Percentiles rank a stretch among this genome's conserved stretches.
Conservation (phyloP, 2,888 invertebrate species). For the Bellardia bayeri region DNA sequence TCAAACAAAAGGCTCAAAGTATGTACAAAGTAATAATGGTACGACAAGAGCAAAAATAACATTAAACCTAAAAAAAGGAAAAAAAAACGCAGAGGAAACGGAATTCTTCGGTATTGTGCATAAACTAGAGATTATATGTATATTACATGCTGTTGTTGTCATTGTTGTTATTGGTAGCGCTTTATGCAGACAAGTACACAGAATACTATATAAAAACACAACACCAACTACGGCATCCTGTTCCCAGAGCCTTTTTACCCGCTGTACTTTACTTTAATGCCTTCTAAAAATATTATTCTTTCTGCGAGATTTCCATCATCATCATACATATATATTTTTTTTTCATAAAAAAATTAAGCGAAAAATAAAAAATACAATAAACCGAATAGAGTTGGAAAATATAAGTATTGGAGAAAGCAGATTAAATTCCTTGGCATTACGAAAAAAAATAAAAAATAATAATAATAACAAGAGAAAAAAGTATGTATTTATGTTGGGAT, state of each 20-base stretch:
- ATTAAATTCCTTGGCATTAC: slow-evolving; percentile 71
- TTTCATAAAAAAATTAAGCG: slow-evolving; percentile 22
- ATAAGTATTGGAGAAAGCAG: slow-evolving; percentile 47
- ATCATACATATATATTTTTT: slow-evolving; percentile 17
- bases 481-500: slow-evolving; percentile 68
- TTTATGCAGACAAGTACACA: slow-evolving; percentile 27
- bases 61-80: slow-evolving; percentile 17
- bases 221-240: slow-evolving; percentile 15
- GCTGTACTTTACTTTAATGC: slow-evolving; percentile 52
- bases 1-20: slow-evolving; percentile 74
- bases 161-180: slow-evolving; percentile 37
- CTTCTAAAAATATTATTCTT: slow-evolving; percentile 69
- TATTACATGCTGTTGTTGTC: slow-evolving; percentile 27
- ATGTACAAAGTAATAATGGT: slow-evolving; percentile 55
- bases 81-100: slow-evolving; percentile 20
- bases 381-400: slow-evolving; percentile 13
- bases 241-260: not conserved
- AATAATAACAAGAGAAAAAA: not conserved
- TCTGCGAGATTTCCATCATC: slow-evolving; percentile 60
- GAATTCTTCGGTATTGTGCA: slow-evolving; percentile 65
- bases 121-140: slow-evolving; percentile 73
- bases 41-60: slow-evolving; percentile 44
- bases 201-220: not conserved
- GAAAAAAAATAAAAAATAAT: slow-evolving; percentile 16
- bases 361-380: slow-evolving; percentile 33